A percentile compares a stretch with the other conserved stretches of the same genome.
These are phyloP conservation scores for Dromococcyx pavoninus DNA, from an alignment of 2,797 vertebrate genomes.

Conservation along the genomic window DNA sequence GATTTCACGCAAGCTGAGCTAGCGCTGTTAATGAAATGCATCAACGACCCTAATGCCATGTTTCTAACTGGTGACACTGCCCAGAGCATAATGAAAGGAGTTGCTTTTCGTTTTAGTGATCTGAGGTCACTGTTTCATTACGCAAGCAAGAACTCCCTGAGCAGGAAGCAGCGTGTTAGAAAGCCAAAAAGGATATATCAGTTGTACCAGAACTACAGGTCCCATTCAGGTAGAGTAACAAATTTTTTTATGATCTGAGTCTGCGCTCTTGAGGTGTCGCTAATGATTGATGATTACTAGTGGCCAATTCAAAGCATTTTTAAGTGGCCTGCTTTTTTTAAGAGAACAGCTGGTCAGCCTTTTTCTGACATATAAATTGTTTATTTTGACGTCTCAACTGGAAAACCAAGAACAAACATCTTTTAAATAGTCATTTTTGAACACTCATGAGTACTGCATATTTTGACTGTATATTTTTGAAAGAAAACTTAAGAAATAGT, in stretches of 20 bases:
- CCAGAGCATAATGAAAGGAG: constrained; percentile 84
- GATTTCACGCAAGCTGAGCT: constrained; percentile 84
- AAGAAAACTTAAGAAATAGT: not conserved
- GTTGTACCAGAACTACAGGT: constrained; percentile 83
- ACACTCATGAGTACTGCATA: not conserved
- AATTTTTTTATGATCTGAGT: not conserved
- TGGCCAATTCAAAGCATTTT: not conserved
- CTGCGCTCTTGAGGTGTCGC: not conserved
- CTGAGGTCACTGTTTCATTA: constrained; percentile 81
- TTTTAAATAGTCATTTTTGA: not conserved
- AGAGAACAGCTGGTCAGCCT: not conserved
- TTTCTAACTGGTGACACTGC: constrained; percentile 84
- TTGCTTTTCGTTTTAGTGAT: constrained; percentile 83
- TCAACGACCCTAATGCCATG: constrained; percentile 84
- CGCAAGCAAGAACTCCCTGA: constrained; percentile 69
- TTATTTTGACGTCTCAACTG: not conserved
- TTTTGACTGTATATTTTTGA: not conserved
- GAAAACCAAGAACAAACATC: not conserved
- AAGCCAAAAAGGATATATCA: constrained; percentile 81
- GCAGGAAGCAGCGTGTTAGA: constrained; percentile 72
- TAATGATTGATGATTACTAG: not conserved
- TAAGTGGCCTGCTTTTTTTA: not conserved
- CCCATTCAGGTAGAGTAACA: constrained; percentile 78
- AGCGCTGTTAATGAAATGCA: constrained; percentile 77
- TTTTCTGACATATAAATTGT: not conserved